Base-by-base conservation (phyloP, 37 sponge, comb jelly and placozoan genomes). In the Crambe crambe region DNA sequence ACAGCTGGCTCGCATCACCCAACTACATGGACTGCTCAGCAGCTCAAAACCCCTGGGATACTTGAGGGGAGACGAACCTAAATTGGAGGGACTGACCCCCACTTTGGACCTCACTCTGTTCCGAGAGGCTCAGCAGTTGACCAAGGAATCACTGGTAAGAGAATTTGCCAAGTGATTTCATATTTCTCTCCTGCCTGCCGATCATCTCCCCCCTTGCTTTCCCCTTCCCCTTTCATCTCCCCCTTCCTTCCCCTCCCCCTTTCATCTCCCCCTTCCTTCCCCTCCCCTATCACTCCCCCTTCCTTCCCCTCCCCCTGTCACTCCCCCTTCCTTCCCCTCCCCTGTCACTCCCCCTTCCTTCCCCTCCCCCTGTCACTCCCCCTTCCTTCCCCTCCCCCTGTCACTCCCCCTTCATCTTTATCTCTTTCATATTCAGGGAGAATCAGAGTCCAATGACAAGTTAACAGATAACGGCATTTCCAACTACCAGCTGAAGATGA, bases 41-140 rank as follows among this genome's bases (percentile, higher is more conserved):
- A 76, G 67, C 12, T 35, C 62, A 40, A 76, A 70, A 35, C 72
- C 76, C 1, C 54, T 56, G 41, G 85, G 81, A 25, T 68, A 62
- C 61, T 38, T 44, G 66, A 32, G 71, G 47, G 61, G 51, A 43
- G 80, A 42, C 17, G 87, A 86, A 54, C 70, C 80, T 34, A 80
- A 60, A 21, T 66, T 87, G 25, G 85, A 84, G 22, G 85, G 78
- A 0, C 84, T 77, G 26, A 79, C 87, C 30, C 85, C 95, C 12
- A 64, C 80, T 26, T 30, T 34, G 21, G 91, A 94, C 64, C 77
- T 90, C 41, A 42, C 22, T 25, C 79, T 87, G 51, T 94, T 94
- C 81, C 79, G 76, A 58, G 95, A 94, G 42, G 90, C 95, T 0
- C 88, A 87, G 58, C n/a, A 9, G 27, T 56, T 31, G 22, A 85